A percentile compares a stretch with the other conserved stretches of the same genome.
These are phyloP conservation scores for Athalia rosae DNA, from an alignment of 2,888 invertebrate genomes.

Conservation along the genomic window DNA sequence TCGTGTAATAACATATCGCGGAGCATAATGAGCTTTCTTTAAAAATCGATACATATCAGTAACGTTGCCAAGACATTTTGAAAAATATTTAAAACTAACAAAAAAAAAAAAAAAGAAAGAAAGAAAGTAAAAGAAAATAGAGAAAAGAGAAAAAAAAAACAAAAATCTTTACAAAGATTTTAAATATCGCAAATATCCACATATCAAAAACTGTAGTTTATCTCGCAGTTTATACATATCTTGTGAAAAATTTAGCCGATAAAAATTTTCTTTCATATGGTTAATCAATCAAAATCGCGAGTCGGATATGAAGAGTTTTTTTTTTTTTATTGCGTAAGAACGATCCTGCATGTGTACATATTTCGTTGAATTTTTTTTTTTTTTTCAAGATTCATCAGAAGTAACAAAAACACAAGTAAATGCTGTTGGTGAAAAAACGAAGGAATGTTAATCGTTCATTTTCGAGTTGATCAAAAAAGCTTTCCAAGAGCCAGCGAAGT, in stretches of 20 bases:
- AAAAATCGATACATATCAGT: conserved; percentile 66
- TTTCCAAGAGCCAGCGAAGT: background rate
- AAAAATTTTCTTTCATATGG: background rate
- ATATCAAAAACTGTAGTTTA: no score
- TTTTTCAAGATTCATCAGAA: background rate
- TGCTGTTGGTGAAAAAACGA: no score
- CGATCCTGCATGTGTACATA: background rate
- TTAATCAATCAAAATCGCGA: no score
- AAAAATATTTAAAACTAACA: background rate
- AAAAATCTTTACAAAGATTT: background rate
- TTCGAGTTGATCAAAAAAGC: conserved; percentile 3
- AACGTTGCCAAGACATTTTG: conserved; percentile 63
- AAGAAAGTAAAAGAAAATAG: background rate
- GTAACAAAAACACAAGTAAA: no score
- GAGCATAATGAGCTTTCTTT: conserved; percentile 59
- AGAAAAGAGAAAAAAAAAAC: background rate
- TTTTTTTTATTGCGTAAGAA: no score
- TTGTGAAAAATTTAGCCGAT: background rate
- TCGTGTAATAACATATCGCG: conserved; percentile 14
- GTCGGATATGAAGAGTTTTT: no score
- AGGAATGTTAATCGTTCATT: background rate
- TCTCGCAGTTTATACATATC: background rate
- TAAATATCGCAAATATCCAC: background rate
- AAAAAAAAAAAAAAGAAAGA: background rate
- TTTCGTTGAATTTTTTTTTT: background rate